Base-by-base conservation (phyloP, 1,140 invertebrate genomes). In the Piezodorus guildinii region DNA sequence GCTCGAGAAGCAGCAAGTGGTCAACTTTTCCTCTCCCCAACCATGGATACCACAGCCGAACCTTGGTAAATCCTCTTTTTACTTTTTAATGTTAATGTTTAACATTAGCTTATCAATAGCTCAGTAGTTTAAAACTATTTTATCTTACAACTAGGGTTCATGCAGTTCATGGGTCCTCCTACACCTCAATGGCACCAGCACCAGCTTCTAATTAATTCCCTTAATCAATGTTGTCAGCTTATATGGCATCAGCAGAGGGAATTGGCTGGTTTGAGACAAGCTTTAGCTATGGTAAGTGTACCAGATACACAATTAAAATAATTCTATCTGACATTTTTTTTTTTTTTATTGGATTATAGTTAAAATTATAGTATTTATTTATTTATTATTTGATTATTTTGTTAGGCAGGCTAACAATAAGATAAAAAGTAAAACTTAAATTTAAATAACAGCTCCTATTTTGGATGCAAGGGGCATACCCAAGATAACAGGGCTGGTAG, bases 151-250 rank as follows among this genome's bases (percentile, higher is more conserved):
- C 51, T 54, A 69, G 62, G 65, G 52, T 66, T 52, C 46, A 60
- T 67, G 46, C 65, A 60, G 17, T 66, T 58, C 39, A 66, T 66
- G 65, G 27, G 43, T 16, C 45, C 54, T 8, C 44, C 66, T 14
- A 60, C 67, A 17, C 39, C 60, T 23, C 68, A 69, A 30, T 69
- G 66, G 68, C 69, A 69, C 39, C 69, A 69, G 30, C 75, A 83
- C 61, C 81, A 83, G 70, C 76, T 83, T 72, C 75, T 83, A 65
- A 76, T 80, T 3, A 78, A 79, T 59, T 80, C 81, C 0, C 74
- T 84, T 39, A 81, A 79, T 67, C 81, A 83, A 63, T 83, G 81
- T 67, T 83, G 80, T 71, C 80, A 84, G 69, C 71, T 82, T 5
- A 69, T 84, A 25, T 82, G 81, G 77, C 71, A 80, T 56, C 82